Evolutionary conservation across 2,888 invertebrate species (phyloP).

Genomic region (Andricus curvator): DNA sequence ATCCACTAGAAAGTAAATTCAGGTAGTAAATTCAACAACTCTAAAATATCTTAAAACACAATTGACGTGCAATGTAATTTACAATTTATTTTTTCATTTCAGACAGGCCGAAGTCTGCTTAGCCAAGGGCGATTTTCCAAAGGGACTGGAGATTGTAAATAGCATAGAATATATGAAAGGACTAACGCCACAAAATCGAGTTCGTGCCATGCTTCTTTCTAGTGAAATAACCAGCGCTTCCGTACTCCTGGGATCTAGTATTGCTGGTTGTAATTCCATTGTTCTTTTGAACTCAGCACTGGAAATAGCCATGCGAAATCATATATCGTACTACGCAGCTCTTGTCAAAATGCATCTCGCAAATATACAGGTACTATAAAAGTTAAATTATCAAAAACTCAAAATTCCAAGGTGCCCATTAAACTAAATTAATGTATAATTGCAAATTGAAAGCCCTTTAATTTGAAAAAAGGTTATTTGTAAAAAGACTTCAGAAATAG

Average conservation of each 20-base stretch:
- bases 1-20: slow-evolving; percentile 78
- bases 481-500: no score
- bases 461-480: no score
- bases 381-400: background rate
- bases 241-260: slow-evolving; percentile 81
- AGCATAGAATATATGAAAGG: slow-evolving; percentile 63
- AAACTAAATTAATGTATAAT: no score
- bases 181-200: slow-evolving; percentile 75
- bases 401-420: no score
- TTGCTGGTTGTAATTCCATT: slow-evolving; percentile 79
- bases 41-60: background rate
- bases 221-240: slow-evolving; percentile 83
- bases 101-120: slow-evolving; percentile 76
- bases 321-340: slow-evolving; percentile 88
- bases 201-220: slow-evolving; percentile 85
- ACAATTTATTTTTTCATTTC: slow-evolving; percentile 42
- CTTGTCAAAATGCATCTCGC: slow-evolving; percentile 89
- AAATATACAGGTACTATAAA: slow-evolving; percentile 81
- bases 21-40: slow-evolving; percentile 63
- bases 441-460: no score
- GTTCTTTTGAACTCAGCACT: slow-evolving; percentile 85
- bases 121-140: slow-evolving; percentile 75
- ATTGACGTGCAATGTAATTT: background rate
- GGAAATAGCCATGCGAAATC: slow-evolving; percentile 86
- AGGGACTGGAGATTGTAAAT: slow-evolving; percentile 66